Conservation (phyloP, 2,113 vertebrate species). For the Lutjanus erythropterus region DNA sequence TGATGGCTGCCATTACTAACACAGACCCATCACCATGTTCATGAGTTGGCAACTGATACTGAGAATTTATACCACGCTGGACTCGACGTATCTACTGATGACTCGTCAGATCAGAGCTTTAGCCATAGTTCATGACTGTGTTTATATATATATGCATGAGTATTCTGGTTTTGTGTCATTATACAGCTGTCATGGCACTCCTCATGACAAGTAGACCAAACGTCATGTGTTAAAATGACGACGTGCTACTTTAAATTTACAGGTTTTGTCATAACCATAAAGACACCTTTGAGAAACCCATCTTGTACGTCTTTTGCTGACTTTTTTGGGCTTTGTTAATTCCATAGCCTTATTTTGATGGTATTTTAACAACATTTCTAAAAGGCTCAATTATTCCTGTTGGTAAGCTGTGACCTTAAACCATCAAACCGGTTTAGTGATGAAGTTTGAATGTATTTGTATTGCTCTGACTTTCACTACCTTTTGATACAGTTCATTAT, state of each 20-base stretch:
- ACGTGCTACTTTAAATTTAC: neutral
- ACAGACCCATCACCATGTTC: neutral
- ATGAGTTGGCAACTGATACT: neutral
- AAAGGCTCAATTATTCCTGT: neutral
- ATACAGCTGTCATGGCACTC: neutral
- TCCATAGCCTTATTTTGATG: neutral
- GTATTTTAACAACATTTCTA: neutral
- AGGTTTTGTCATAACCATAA: neutral
- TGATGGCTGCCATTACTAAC: neutral
- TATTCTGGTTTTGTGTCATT: no score
- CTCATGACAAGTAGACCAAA: neutral
- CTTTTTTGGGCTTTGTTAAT: neutral
- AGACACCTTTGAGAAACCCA: neutral
- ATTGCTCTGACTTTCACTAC: neutral
- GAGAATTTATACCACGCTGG: neutral
- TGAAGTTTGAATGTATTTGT: neutral
- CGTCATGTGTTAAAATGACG: neutral
- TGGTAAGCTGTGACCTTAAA: conserved; percentile 19
- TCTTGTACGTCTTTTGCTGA: neutral
- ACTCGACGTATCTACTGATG: neutral
- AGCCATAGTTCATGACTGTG: no score
- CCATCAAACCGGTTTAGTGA: neutral
- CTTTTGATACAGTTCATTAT: neutral
- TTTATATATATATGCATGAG: no score
- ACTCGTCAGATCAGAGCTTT: neutral